Conservation (phyloP, 2,888 invertebrate genomes). For the Drosophila barbarae region DNA sequence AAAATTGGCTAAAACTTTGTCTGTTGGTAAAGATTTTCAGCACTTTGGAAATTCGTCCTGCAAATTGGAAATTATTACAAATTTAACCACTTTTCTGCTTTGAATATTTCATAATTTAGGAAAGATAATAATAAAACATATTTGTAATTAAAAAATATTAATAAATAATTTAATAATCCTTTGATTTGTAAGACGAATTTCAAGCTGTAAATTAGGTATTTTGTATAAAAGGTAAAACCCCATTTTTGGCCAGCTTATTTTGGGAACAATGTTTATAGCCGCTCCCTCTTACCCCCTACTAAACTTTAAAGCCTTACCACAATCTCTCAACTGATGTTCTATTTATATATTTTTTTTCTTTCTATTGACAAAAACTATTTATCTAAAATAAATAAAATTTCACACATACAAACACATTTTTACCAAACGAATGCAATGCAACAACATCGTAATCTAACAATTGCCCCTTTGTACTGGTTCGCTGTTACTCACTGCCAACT, state of each 20-base stretch:
- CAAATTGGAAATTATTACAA: background rate
- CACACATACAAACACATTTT: constrained; percentile 21
- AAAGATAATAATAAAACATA: too few species aligned
- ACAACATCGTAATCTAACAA: constrained; percentile 44
- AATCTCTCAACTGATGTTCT: constrained; percentile 62
- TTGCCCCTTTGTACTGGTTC: constrained; percentile 68
- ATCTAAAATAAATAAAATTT: constrained; percentile 42
- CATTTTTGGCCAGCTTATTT: constrained; percentile 1
- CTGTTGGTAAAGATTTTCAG: background rate
- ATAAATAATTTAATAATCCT: too few species aligned
- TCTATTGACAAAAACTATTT: constrained; percentile 64
- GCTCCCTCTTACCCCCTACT: constrained; percentile 13
- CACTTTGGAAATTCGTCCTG: background rate
- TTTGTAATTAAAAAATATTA: too few species aligned
- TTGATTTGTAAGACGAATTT: background rate
- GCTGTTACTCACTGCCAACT: constrained; percentile 77
- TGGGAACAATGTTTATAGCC: constrained; percentile 2
- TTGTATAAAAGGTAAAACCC: background rate
- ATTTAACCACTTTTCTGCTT: background rate
- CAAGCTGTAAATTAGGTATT: background rate
- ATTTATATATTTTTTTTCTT: constrained; percentile 66
- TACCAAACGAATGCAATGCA: constrained; percentile 37
- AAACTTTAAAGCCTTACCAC: constrained; percentile 32
- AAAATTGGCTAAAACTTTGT: constrained; percentile 41
- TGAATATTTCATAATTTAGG: background rate